Evolutionary conservation across 1,140 invertebrate genomes (phyloP).

Genomic region (Pectinophora gossypiella): DNA sequence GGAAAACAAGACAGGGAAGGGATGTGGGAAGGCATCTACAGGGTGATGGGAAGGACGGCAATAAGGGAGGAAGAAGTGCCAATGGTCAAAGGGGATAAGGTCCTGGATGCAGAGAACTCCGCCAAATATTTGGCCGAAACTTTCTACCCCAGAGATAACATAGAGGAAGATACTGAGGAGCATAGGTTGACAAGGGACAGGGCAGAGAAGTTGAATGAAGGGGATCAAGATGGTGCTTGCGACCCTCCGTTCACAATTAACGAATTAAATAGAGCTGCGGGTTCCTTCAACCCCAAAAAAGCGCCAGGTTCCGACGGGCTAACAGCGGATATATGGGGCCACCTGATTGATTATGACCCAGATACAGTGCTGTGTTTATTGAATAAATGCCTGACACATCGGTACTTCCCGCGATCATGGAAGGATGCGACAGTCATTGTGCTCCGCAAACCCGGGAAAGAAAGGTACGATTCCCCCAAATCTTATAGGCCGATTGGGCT

Average conservation of each 20-base stretch:
- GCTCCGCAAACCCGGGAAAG: no score
- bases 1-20: background rate
- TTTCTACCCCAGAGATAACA: background rate
- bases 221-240: background rate
- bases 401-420: no score
- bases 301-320: no score
- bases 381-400: no score
- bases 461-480: no score
- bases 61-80: background rate
- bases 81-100: background rate
- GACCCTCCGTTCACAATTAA: background rate
- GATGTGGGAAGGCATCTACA: background rate
- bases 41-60: background rate
- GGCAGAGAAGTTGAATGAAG: background rate
- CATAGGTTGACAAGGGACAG: background rate
- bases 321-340: no score
- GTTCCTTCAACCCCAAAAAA: background rate
- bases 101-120: background rate
- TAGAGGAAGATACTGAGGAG: background rate
- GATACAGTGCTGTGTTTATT: no score
- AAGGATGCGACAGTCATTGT: no score
- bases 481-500: no score
- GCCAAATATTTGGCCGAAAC: background rate
- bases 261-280: background rate
- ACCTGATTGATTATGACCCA: no score